phyloP scores from a whole-genome alignment of 2,888 invertebrate genomes.

The Amblyjoppa fuscipennis region DNA sequence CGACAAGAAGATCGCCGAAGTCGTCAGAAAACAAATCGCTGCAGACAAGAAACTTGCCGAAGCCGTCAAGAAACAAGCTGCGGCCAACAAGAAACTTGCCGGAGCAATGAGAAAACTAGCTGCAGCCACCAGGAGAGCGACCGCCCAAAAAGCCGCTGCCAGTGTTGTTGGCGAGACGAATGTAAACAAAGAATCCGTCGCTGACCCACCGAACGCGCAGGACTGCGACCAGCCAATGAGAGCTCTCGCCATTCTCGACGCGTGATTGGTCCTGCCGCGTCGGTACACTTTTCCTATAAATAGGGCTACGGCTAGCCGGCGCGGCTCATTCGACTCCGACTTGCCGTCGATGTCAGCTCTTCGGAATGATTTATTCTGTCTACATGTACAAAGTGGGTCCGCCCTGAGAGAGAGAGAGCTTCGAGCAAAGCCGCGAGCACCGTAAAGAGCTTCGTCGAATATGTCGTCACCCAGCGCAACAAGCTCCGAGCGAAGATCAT shows the following conservation, averaged over 20 bases:
- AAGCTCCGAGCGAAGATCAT: neutral
- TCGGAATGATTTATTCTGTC: neutral
- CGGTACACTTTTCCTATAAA: neutral
- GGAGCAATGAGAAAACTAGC: neutral
- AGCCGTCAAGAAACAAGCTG: neutral
- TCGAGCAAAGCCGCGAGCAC: constrained; percentile 73
- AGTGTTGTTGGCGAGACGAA: constrained; percentile 37
- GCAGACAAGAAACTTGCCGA: neutral
- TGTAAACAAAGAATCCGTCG: constrained; percentile 58
- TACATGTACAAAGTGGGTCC: constrained; percentile 25
- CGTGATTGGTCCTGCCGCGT: neutral
- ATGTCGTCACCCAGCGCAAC: neutral
- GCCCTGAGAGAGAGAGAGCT: neutral
- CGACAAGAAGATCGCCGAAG: neutral
- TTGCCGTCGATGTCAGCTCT: too few relatives aligned
- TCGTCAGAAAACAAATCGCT: neutral
- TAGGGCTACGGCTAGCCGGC: too few relatives aligned
- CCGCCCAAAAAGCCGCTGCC: constrained; percentile 56
- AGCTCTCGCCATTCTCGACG: constrained; percentile 44
- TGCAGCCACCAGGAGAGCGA: constrained; percentile 63
- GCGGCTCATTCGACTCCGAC: too few relatives aligned
- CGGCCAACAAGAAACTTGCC: neutral
- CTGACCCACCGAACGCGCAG: constrained; percentile 69
- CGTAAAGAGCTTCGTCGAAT: constrained; percentile 73
- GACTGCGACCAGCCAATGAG: constrained; percentile 39